A percentile compares a stretch with the other conserved stretches of the same genome.
Evolutionary conservation across 92 coral and sea anemone genomes (phyloP).

Genomic region (Palythoa heliodiscus): DNA sequence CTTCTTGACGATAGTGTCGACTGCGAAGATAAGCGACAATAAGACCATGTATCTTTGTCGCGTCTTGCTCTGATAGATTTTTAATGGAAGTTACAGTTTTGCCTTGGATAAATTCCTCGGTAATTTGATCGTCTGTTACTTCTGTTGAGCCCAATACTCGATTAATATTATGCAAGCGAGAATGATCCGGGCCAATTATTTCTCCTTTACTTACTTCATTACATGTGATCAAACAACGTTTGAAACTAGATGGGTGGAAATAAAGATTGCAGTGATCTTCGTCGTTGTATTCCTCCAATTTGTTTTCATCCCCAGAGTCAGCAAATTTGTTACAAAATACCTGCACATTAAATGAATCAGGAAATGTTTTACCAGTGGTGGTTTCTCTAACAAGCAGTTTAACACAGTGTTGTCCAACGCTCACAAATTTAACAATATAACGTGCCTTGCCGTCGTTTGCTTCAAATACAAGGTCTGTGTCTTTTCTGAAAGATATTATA

Average conservation of each 20-base stretch:
- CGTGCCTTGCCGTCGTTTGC: neutral
- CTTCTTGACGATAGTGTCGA: conserved; percentile 47
- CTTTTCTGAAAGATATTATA: neutral
- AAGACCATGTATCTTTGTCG: conserved; percentile 18
- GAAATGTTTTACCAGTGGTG: too few species aligned
- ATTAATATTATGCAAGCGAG: conserved; percentile 37
- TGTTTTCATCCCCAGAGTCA: too few species aligned
- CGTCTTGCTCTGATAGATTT: neutral
- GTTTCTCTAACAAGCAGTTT: neutral
- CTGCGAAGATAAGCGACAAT: conserved; percentile 46
- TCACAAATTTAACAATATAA: conserved; percentile 4
- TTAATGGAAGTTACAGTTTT: neutral
- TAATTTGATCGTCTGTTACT: neutral
- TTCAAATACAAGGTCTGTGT: neutral
- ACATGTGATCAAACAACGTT: conserved; percentile 11
- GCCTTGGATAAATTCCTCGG: neutral
- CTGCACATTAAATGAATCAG: neutral
- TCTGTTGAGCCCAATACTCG: neutral
- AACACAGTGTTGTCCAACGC: neutral
- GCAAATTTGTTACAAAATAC: neutral
- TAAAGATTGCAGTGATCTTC: neutral
- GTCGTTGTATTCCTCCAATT: neutral
- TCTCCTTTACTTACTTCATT: neutral
- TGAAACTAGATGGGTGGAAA: neutral
- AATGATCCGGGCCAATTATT: conserved; percentile 32